phyloP scores from a whole-genome alignment of 1,140 invertebrate species.

The Danaus plexippus region DNA sequence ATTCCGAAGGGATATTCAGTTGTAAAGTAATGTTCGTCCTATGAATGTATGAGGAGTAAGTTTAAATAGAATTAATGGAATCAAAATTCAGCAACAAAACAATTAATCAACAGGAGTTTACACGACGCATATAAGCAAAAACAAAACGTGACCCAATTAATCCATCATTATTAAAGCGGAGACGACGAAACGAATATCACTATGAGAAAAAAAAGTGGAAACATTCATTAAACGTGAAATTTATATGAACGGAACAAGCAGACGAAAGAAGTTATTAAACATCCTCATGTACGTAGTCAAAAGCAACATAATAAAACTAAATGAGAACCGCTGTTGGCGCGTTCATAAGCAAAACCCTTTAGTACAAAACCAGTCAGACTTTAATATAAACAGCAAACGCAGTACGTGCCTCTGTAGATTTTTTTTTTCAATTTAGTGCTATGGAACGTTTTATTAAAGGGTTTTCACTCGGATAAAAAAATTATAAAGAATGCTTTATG shows the following conservation, averaged over 20 bases:
- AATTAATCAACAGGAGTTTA: no score
- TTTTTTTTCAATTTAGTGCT: conserved; percentile 22
- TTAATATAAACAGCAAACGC: conserved; percentile 41
- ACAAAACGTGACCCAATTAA: no score
- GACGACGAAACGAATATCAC: no score
- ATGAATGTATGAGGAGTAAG: no score
- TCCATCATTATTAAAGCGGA: no score
- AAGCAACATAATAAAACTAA: conserved; percentile 32
- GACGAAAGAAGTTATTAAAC: conserved; percentile 32
- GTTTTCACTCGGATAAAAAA: conserved; percentile 3
- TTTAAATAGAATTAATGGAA: no score
- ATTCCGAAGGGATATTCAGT: no score
- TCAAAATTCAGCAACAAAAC: no score
- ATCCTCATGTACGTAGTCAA: conserved; percentile 29
- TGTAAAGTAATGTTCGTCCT: no score
- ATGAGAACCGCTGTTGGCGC: conserved; percentile 34
- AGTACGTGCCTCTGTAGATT: conserved; percentile 25
- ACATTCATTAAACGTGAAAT: conserved; percentile 3
- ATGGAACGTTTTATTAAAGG: conserved; percentile 3
- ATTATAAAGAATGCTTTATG: background rate
- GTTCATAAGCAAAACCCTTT: conserved; percentile 40
- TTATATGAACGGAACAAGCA: conserved; percentile 18
- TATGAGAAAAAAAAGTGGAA: no score
- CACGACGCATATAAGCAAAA: no score
- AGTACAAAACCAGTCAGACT: conserved; percentile 31